Base-by-base conservation (phyloP, 2,797 vertebrate genomes). In the Botia almorhae region DNA sequence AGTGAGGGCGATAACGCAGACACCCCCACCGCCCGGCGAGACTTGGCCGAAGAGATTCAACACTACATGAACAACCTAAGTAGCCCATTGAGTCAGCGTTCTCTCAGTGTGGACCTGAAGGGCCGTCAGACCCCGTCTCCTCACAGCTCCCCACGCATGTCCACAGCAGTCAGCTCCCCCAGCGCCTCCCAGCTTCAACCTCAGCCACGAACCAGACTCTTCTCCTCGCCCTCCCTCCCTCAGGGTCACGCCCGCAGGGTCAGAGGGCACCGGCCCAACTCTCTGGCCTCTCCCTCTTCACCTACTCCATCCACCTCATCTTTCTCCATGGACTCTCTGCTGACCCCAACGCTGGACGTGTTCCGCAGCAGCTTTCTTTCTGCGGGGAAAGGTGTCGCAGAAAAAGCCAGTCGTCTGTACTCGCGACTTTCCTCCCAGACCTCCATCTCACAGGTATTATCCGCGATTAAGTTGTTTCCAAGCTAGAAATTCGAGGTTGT, bases 391-490 rank as follows among this genome's bases (percentile, higher is more conserved):
- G 98, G 97, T 0, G 96, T 99, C 76, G 98, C 98, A 11, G 97
- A 98, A 92, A 99, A 97, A 88, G 98, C 98, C 76, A 99, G 97
- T 88, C 96, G 95, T 76, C 94, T 97, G 90, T 99, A 98, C 87
- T 98, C 97, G 0, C 97, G 94, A 70, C 94, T 99, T 75, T 91
- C 98, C 46, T 98, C 94, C 55, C 97, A 98, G 83, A 95, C 96
- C 80, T 97, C 87, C 78, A 84, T 94, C 72, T 87, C 91, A 43
- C 93, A 93, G 89, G 93, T 94, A 33, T 33, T 5, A 33, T 33
- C 1, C 33, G 4, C 7, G 1, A 14, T 7, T 55, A 14, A 23
- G 12, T 23, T 12, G 26, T 21, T 39, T 5, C 33, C 33, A 0
- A 33, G 33, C 33, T 33, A 33, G 4, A 3, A 33, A 33, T 33